Evolutionary conservation across 2,113 vertebrate species (phyloP).

Genomic region (Heteronetta atricapilla): DNA sequence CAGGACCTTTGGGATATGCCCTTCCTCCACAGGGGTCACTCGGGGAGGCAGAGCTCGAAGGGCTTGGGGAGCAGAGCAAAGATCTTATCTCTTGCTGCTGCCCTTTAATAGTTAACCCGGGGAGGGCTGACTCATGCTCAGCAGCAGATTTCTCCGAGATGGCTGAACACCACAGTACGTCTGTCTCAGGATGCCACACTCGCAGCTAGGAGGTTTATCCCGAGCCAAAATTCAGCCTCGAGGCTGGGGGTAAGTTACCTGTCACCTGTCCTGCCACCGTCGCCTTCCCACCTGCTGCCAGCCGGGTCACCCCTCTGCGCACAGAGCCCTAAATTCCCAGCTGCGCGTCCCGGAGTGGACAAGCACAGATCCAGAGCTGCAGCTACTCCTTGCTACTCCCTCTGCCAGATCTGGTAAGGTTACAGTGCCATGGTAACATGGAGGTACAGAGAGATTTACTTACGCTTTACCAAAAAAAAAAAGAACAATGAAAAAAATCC

Average conservation of each 20-base stretch:
- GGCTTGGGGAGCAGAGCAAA: background rate
- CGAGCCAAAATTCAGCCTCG: background rate
- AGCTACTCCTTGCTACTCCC: background rate
- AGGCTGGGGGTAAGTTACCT: background rate
- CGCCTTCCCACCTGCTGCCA: background rate
- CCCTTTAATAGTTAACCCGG: background rate
- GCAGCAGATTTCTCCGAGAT: background rate
- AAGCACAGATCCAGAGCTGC: background rate
- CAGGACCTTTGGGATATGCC: background rate
- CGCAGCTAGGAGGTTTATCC: background rate
- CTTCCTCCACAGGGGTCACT: background rate
- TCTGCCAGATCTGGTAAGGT: background rate
- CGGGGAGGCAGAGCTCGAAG: background rate
- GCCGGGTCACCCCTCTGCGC: background rate
- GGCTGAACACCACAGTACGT: background rate
- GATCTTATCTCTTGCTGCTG: background rate
- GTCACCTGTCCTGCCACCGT: background rate
- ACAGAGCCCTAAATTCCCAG: background rate
- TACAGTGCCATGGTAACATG: slow-evolving; percentile 34
- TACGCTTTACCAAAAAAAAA: background rate
- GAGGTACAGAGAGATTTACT: background rate
- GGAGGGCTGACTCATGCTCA: slow-evolving; percentile 22
- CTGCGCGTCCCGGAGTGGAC: background rate
- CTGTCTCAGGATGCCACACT: background rate
- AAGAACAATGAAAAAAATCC: background rate